Evolutionary conservation across 2,113 vertebrate genomes (phyloP).

Genomic region (Brachyhypopomus occidentalis): DNA sequence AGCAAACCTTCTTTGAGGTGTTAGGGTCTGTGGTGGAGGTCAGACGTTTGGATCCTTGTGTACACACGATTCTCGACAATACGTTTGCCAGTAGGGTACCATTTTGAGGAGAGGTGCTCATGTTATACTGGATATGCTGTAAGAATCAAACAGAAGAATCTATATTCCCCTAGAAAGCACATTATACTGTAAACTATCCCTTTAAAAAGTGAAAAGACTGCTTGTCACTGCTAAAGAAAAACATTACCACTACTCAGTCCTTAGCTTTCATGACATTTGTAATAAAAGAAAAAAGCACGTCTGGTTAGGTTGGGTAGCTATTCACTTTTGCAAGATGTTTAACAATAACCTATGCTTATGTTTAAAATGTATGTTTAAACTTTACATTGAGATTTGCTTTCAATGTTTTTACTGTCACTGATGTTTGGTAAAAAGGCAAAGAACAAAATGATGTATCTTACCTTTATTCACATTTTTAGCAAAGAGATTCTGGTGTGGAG

Average conservation of each 20-base stretch:
- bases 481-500: conserved; percentile 42
- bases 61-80: conserved; percentile 74
- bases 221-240: too few species aligned
- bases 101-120: conserved; percentile 76
- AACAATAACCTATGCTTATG: background rate
- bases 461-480: conserved; percentile 66
- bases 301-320: too few species aligned
- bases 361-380: too few species aligned
- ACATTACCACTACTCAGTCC: too few species aligned
- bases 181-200: too few species aligned
- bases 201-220: too few species aligned
- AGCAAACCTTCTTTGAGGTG: conserved; percentile 85
- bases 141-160: background rate
- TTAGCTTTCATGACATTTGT: too few species aligned
- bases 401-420: background rate
- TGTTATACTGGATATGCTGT: conserved; percentile 65
- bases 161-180: background rate
- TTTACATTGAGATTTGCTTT: background rate
- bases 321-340: too few species aligned
- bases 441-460: conserved; percentile 53
- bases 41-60: conserved; percentile 60
- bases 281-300: too few species aligned
- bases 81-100: conserved; percentile 66
- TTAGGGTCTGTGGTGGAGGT: conserved; percentile 71
- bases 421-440: background rate